phyloP scores from a whole-genome alignment of 1,140 invertebrate genomes.

The Laupala kohalensis region DNA sequence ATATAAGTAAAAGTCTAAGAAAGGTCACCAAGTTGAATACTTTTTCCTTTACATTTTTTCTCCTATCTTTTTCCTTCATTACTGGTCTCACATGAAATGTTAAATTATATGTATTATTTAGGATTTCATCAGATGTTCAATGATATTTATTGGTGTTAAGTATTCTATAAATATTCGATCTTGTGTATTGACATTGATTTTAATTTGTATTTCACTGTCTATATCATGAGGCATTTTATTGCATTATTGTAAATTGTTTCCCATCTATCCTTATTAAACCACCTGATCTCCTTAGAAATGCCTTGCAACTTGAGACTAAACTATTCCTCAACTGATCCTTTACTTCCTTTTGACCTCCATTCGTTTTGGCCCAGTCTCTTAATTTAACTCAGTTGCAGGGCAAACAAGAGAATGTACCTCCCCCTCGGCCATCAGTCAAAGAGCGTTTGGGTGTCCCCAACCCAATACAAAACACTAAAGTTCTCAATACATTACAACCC shows the following conservation, averaged over 20 bases:
- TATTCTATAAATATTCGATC: too few relatives aligned
- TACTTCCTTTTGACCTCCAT: background rate
- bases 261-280: background rate
- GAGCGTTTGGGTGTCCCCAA: constrained; percentile 33
- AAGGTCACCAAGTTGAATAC: too few relatives aligned
- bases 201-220: too few relatives aligned
- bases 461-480: constrained; percentile 33
- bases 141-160: too few relatives aligned
- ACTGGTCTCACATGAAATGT: too few relatives aligned
- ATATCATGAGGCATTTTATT: too few relatives aligned
- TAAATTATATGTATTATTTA: too few relatives aligned
- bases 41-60: too few relatives aligned
- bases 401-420: constrained; percentile 44
- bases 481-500: constrained; percentile 34
- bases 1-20: too few relatives aligned
- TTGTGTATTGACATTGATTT: too few relatives aligned
- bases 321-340: background rate
- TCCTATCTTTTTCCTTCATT: too few relatives aligned
- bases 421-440: constrained; percentile 31
- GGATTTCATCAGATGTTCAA: too few relatives aligned
- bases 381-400: constrained; percentile 17
- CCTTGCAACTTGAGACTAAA: background rate
- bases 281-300: background rate
- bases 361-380: background rate
- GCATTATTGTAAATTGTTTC: background rate